Conservation (phyloP, 1,140 invertebrate genomes). For the Drosophila leontia region DNA sequence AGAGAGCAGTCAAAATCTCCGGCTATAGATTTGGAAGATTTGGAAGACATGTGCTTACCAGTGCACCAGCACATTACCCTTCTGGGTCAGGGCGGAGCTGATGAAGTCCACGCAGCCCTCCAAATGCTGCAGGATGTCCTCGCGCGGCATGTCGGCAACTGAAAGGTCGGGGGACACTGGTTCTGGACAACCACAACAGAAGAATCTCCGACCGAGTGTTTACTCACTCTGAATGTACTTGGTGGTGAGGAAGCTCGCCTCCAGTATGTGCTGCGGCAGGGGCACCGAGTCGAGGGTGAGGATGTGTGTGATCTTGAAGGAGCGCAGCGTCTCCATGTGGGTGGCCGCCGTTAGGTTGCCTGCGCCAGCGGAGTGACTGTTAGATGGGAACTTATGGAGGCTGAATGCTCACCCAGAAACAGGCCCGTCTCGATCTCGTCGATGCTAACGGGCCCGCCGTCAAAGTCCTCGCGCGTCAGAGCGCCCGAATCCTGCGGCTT, state of each 20-base stretch:
- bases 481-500: slow-evolving; percentile 61
- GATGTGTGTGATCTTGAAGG: slow-evolving; percentile 90
- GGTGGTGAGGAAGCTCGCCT: slow-evolving; percentile 88
- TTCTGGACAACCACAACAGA: neutral
- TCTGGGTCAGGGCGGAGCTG: slow-evolving; percentile 86
- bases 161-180: slow-evolving; percentile 52
- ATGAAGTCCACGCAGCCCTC: slow-evolving; percentile 91
- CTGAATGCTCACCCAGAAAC: slow-evolving; percentile 87
- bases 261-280: slow-evolving; percentile 89
- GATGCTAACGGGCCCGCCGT: slow-evolving; percentile 88
- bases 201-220: no score
- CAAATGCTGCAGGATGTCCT: slow-evolving; percentile 92
- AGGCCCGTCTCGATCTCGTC: slow-evolving; percentile 90
- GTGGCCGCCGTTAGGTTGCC: slow-evolving; percentile 92
- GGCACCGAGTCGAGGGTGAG: slow-evolving; percentile 93
- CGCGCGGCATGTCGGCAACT: slow-evolving; percentile 92
- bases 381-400: neutral
- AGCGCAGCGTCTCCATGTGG: slow-evolving; percentile 88
- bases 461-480: slow-evolving; percentile 85
- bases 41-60: slow-evolving; percentile 86
- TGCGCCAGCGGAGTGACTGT: slow-evolving; percentile 58
- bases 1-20: neutral
- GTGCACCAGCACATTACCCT: slow-evolving; percentile 90
- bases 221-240: slow-evolving; percentile 91
- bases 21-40: neutral